Evolutionary conservation across 23 tunicate genomes (phyloP).

Genomic region (Aplidium turbinatum): DNA sequence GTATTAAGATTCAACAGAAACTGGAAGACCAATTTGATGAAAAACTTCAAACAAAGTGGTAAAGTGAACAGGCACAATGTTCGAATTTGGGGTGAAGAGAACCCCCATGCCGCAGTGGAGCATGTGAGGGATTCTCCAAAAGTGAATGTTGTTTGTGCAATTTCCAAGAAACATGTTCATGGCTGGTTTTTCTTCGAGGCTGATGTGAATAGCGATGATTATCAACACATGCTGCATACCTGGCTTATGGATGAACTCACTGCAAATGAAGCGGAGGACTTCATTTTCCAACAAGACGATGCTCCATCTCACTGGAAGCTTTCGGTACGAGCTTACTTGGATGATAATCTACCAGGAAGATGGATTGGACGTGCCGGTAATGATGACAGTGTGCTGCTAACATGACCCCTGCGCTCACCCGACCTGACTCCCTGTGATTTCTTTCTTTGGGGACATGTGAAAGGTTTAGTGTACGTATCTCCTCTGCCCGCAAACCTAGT

Average conservation of each 20-base stretch:
- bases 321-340: constrained; percentile 10
- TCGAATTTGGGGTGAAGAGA: too few species aligned
- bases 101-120: too few species aligned
- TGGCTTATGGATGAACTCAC: constrained; percentile 17
- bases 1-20: too few species aligned
- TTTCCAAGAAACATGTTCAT: too few species aligned
- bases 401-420: constrained; percentile 18
- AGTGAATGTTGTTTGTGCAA: too few species aligned
- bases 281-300: constrained; percentile 27
- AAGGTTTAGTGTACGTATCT: constrained; percentile 19
- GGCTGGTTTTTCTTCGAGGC: too few species aligned
- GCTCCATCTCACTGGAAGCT: constrained; percentile 39
- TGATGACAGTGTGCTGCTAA: constrained; percentile 3
- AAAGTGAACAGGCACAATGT: too few species aligned
- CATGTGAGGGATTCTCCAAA: too few species aligned
- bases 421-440: constrained; percentile 30
- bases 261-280: constrained; percentile 18
- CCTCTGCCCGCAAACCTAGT: constrained; percentile 15
- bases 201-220: too few species aligned
- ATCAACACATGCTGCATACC: constrained; percentile 20
- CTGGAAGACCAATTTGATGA: too few species aligned
- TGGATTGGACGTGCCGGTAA: constrained; percentile 24
- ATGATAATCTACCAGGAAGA: constrained; percentile 22
- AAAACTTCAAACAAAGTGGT: too few species aligned
- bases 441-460: constrained; percentile 29